phyloP scores from a whole-genome alignment of 2,888 invertebrate genomes.

The Drosophila ezoana region DNA sequence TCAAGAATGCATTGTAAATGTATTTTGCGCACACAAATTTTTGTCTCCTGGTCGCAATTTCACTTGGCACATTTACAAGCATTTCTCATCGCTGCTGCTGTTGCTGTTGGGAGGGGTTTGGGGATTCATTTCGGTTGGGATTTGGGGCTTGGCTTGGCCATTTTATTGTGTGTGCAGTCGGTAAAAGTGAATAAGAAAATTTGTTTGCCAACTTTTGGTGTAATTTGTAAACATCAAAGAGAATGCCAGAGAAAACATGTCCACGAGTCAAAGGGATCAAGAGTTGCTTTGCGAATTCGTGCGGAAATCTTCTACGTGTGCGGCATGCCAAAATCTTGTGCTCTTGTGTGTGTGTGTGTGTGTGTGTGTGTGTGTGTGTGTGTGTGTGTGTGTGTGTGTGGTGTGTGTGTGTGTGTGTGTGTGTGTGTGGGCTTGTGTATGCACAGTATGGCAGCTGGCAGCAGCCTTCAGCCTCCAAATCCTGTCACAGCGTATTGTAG shows the following conservation, averaged over 20 bases:
- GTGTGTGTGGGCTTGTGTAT: background rate
- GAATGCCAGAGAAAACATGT: constrained; percentile 77
- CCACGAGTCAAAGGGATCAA: constrained; percentile 80
- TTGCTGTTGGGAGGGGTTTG: background rate
- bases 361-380: background rate
- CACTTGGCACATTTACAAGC: constrained; percentile 67
- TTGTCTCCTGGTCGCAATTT: constrained; percentile 68
- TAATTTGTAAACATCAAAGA: constrained; percentile 81
- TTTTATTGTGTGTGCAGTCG: constrained; percentile 71
- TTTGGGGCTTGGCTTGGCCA: constrained; percentile 36
- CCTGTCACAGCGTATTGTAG: constrained; percentile 11
- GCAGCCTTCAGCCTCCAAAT: background rate
- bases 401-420: constrained; percentile 4
- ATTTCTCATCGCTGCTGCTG: constrained; percentile 22
- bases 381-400: constrained; percentile 3
- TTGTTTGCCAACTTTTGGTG: constrained; percentile 80
- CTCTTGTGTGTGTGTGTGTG: background rate
- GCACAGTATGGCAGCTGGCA: constrained; percentile 8
- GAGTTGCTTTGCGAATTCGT: constrained; percentile 81
- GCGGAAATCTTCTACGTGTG: constrained; percentile 81
- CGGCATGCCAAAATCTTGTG: constrained; percentile 65
- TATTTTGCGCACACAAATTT: constrained; percentile 61
- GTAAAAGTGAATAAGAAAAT: constrained; percentile 80
- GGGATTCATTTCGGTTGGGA: constrained; percentile 9
- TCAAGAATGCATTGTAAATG: constrained; percentile 71